phyloP scores from a whole-genome alignment of 2,113 vertebrate genomes.

The Emydocephalus ijimae region DNA sequence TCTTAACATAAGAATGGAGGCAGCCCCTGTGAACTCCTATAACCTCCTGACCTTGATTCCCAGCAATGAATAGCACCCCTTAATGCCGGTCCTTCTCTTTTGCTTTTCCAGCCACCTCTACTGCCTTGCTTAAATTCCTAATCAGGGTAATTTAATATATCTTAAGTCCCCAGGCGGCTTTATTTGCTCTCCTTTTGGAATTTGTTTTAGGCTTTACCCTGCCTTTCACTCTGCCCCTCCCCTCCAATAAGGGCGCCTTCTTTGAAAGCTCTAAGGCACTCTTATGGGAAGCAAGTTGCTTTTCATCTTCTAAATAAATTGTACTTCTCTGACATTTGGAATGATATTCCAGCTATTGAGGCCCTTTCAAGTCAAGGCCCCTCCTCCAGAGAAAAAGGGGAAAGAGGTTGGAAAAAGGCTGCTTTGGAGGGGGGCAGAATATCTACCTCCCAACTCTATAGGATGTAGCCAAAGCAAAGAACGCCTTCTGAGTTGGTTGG shows the following conservation, averaged over 20 bases:
- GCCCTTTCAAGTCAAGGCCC: conserved; percentile 69
- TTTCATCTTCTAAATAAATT: conserved; percentile 82
- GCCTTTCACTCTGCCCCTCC: conserved; percentile 78
- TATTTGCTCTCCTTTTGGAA: conserved; percentile 84
- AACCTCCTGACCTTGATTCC: conserved; percentile 92
- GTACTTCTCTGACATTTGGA: conserved; percentile 79
- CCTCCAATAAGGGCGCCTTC: conserved; percentile 76
- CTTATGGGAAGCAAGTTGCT: conserved; percentile 77
- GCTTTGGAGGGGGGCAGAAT: conserved; percentile 60
- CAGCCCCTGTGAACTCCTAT: conserved; percentile 90
- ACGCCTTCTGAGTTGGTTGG: background rate
- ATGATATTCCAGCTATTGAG: conserved; percentile 80
- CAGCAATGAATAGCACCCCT: conserved; percentile 87
- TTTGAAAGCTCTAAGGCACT: conserved; percentile 80
- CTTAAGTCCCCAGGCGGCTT: conserved; percentile 86
- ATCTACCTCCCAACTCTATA: conserved; percentile 58
- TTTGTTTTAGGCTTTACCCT: conserved; percentile 92
- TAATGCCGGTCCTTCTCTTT: conserved; percentile 72
- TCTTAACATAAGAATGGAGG: conserved; percentile 96
- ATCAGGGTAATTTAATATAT: conserved; percentile 99
- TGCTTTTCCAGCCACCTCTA: conserved; percentile 87
- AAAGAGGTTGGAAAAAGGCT: conserved; percentile 60
- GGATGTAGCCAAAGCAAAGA: conserved; percentile 57
- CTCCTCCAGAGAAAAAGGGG: background rate
- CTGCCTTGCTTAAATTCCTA: conserved; percentile 89